Evolutionary conservation across 2,888 invertebrate genomes (phyloP).

Genomic region (Agrotis exclamationis): DNA sequence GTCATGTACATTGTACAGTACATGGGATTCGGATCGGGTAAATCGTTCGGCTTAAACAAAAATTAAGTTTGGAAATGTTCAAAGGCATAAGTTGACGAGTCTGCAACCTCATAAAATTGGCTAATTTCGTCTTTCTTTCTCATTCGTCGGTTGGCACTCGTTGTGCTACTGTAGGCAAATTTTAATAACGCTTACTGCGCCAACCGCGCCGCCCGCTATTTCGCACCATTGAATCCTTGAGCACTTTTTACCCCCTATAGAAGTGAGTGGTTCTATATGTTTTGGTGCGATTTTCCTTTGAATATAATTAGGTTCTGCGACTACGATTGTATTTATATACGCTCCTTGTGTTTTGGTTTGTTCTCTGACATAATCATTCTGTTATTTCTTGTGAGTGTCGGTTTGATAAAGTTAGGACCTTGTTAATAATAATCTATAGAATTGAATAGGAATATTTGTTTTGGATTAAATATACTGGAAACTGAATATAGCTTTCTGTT

Average conservation of each 20-base stretch:
- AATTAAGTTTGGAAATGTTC: conserved; percentile 66
- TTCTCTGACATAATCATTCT: conserved; percentile 18
- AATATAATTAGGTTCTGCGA: conserved; percentile 65
- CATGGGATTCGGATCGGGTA: conserved; percentile 49
- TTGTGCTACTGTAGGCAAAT: conserved; percentile 83
- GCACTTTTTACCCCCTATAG: conserved; percentile 78
- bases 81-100: conserved; percentile 75
- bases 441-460: too few relatives aligned
- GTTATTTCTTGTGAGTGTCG: background rate
- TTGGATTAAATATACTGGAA: background rate
- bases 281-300: conserved; percentile 68
- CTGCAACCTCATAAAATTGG: conserved; percentile 82
- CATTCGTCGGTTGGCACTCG: conserved; percentile 78
- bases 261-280: conserved; percentile 70
- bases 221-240: conserved; percentile 83
- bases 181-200: conserved; percentile 86
- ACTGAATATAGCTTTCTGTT: conserved; percentile 15
- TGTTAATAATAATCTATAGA: background rate
- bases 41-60: conserved; percentile 58
- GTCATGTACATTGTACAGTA: conserved; percentile 46
- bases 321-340: conserved; percentile 54
- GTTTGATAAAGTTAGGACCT: conserved; percentile 2
- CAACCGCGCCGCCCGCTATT: conserved; percentile 77
- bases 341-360: conserved; percentile 44
- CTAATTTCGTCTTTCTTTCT: conserved; percentile 83